Evolutionary conservation across 23 tunicate species (phyloP).

Genomic region (Styela plicata): DNA sequence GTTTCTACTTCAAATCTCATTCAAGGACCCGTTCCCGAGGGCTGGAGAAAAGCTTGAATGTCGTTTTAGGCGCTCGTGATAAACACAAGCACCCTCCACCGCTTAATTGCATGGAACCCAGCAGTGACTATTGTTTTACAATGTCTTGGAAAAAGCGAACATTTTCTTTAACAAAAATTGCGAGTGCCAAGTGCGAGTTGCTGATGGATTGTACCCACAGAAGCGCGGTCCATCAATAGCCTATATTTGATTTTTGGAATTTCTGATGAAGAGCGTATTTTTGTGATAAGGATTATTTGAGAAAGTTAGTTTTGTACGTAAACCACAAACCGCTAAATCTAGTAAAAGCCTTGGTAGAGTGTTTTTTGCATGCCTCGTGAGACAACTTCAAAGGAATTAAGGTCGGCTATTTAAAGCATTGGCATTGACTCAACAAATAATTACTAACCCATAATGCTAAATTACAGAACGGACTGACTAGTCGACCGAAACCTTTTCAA

Average conservation of each 20-base stretch:
- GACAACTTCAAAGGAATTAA: not conserved
- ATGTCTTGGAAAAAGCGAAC: no score
- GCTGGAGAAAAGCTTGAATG: not conserved
- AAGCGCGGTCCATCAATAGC: no score
- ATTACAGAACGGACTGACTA: not conserved
- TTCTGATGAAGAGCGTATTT: no score
- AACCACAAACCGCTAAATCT: not conserved
- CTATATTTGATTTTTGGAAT: no score
- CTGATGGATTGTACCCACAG: no score
- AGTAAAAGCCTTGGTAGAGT: not conserved
- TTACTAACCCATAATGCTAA: not conserved
- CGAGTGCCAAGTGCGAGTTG: no score
- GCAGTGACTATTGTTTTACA: not conserved
- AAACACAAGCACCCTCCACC: not conserved
- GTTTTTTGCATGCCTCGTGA: not conserved
- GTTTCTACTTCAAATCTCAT: not conserved
- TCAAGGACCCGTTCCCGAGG: not conserved
- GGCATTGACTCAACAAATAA: not conserved
- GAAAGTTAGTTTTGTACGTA: not conserved
- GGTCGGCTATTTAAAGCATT: not conserved
- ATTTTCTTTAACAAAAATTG: no score
- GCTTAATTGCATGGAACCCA: not conserved
- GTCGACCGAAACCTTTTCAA: not conserved
- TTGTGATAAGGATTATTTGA: not conserved
- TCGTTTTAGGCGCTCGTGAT: not conserved